These are phyloP conservation scores for Ctenopoma kingsleyae DNA, from an alignment of 2,797 vertebrate species.

Conservation along the genomic window DNA sequence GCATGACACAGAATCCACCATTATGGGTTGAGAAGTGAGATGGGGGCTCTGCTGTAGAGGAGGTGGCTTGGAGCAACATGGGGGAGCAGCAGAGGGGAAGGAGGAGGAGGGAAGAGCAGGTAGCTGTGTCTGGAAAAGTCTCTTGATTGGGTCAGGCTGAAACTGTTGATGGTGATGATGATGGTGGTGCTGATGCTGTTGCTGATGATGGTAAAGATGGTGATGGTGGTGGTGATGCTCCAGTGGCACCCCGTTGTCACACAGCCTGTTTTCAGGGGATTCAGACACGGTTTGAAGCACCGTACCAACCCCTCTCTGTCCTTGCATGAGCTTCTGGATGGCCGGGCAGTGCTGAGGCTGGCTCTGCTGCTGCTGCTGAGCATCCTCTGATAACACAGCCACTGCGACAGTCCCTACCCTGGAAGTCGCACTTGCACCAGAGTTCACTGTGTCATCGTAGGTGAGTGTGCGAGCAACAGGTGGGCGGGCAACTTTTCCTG, in stretches of 20 bases:
- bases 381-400: conserved; percentile 6
- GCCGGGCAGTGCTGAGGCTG: conserved; percentile 89
- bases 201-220: conserved; percentile 57
- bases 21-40: conserved; percentile 60
- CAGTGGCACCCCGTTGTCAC: conserved; percentile 79
- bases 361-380: conserved; percentile 35
- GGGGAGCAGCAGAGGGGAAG: conserved; percentile 21
- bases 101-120: conserved; percentile 38
- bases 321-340: conserved; percentile 93
- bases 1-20: conserved; percentile 46
- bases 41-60: conserved; percentile 69
- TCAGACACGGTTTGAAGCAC: conserved; percentile 88
- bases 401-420: not conserved
- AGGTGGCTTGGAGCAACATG: conserved; percentile 47
- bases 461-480: conserved; percentile 88
- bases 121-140: conserved; percentile 79
- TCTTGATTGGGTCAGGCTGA: conserved; percentile 76
- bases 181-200: conserved; percentile 31
- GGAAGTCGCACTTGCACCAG: conserved; percentile 36
- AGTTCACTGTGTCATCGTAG: conserved; percentile 83
- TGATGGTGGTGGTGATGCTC: conserved; percentile 73
- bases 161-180: conserved; percentile 41
- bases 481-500: conserved; percentile 66
- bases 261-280: conserved; percentile 87
- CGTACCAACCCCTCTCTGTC: conserved; percentile 74